Percentiles rank a stretch among this genome's conserved stretches.
Evolutionary conservation across 2,113 vertebrate species (phyloP).

Genomic region (Maccullochella peelii): DNA sequence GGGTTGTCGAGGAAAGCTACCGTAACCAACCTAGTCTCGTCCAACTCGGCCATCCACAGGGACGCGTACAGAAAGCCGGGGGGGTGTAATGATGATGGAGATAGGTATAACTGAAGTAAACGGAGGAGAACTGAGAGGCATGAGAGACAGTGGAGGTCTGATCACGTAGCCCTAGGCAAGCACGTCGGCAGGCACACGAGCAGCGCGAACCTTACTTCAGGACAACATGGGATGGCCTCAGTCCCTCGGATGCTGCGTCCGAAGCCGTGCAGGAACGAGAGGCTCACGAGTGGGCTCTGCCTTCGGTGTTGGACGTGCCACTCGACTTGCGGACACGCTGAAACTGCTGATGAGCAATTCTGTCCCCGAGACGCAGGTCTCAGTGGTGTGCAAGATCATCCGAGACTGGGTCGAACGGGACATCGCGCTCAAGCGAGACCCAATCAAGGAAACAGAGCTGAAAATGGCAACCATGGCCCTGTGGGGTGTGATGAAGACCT

Average conservation of each 20-base stretch:
- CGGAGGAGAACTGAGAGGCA: too few species aligned
- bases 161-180: too few species aligned
- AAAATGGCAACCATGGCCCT: constrained; percentile 12
- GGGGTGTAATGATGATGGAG: too few species aligned
- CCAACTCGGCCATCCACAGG: accelerated
- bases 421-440: accelerated
- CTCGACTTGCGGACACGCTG: background rate
- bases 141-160: too few species aligned
- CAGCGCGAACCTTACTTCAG: background rate
- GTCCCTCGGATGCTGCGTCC: background rate
- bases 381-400: constrained; percentile 9
- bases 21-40: background rate
- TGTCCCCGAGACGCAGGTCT: background rate
- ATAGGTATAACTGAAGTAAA: too few species aligned
- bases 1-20: background rate
- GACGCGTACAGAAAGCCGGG: background rate
- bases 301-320: background rate
- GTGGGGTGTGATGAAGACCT: constrained; percentile 31
- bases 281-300: background rate
- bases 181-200: too few species aligned
- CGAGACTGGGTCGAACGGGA: background rate
- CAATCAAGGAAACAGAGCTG: background rate
- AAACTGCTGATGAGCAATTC: background rate
- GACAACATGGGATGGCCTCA: background rate
- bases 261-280: background rate